Base-by-base conservation (phyloP, 1,140 invertebrate genomes). In the Hydropsyche tenuis region DNA sequence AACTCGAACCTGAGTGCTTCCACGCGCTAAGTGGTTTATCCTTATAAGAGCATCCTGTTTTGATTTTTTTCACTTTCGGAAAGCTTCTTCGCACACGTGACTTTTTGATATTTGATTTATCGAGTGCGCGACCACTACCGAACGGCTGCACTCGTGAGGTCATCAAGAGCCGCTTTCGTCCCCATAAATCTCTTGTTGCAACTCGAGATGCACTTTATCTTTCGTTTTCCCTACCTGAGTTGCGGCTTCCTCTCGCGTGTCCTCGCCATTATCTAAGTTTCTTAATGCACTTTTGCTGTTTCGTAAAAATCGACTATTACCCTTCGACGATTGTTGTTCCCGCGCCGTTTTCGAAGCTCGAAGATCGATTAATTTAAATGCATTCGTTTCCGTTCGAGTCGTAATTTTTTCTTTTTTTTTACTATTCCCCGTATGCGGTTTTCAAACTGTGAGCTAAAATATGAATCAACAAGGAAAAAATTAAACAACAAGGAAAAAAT, bases 201-300 rank as follows among this genome's bases (percentile, higher is more conserved):
- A 75, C 74, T 51, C 70, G 69, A 56, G 27, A 37, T 70, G 69
- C 37, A 62, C 53, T 23, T 70, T 70, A 70, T 70, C 48, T 69
- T 1, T 18, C 16, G 20, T 53, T 27, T 20, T 16, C 2, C 22
- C 53, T 68, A 48, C 65, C 42, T 68, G 65, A 16, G 37, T 27
- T n/a, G 63, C 70, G 14, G 62, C 53, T 51, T 42, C 46, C 46
- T 43, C 25, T 30, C 56, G 18, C 37, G 4, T 43, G n/a, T n/a
- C n/a, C n/a, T n/a, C n/a, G 22, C 14, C 16, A 56, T 37, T 72
- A 66, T 72, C 74, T 72, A 68, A 69, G 53, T 62, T 75, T 48
- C 65, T 68, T 76, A 76, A 76, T 76, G 75, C 72, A 76, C 69
- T 76, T 76, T 74, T 72, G 69, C 63, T 76, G 75, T 76, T 71